Base-by-base conservation (phyloP, 2,113 vertebrate genomes). In the Tenebrosternarchus preto region DNA sequence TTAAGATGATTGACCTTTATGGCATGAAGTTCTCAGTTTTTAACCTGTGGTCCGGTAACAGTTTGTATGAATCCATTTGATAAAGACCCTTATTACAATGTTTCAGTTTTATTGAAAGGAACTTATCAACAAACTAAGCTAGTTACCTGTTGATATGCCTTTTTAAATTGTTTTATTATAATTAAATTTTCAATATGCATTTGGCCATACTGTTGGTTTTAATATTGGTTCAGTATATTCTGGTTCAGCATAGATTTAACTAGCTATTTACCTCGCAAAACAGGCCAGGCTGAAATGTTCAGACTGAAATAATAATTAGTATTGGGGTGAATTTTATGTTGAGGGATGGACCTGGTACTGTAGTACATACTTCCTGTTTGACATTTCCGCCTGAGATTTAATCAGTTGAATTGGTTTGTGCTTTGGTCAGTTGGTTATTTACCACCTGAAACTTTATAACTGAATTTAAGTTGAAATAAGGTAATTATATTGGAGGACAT, bases 21-120 rank as follows among this genome's bases (percentile, higher is more conserved):
- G 50, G 9, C 2, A 39, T 39, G 31, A 20, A 39, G 27, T 55
- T 20, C 8, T 19, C 24, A 56, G 39, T 43, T 29, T 60, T 75
- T 24, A 73, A 77, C 66, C 27, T 76, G 77, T 85, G 80, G 66
- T 77, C 22, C 57, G 55, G 69, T 57, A 82, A 33, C 77, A 33
- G 36, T 84, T 88, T 89, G 73, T 84, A 81, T 83, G 66, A 27
- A 69, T 57, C 64, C 29, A 57, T 33, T n/a, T 19, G 4, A 56
- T 22, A 27, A 27, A 66, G 61, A 55, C 29, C 11, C 64, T 36
- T 33, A 33, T 20, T 19, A 4, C 15, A 17, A 25, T 20, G 16
- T 77, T 69, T 78, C 53, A 7, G 24, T 56, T 43, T 27, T 2
- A 67, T 68, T 3, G 15, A 22, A 22, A 5, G 17, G 46, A 31